These are phyloP conservation scores for Magallana angulata DNA, from an alignment of 1,140 invertebrate genomes.

Conservation along the genomic window DNA sequence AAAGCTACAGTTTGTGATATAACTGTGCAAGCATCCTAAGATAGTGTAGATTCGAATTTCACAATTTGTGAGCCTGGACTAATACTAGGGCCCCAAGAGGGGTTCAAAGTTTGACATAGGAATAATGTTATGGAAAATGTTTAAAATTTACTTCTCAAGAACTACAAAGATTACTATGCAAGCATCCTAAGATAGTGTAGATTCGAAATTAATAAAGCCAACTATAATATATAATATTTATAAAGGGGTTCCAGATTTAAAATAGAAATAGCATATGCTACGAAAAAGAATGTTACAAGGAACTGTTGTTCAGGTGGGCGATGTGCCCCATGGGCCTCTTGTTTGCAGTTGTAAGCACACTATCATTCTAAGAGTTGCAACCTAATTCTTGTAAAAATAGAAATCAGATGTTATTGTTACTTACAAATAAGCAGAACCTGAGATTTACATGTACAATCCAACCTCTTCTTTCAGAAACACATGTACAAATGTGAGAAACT, in stretches of 20 bases:
- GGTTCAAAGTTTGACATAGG: background rate
- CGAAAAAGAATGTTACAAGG: too few species aligned
- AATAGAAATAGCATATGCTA: too few species aligned
- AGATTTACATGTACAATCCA: too few species aligned
- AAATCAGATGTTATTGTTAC: background rate
- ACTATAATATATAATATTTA: too few species aligned
- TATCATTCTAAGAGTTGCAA: too few species aligned
- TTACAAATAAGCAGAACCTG: background rate
- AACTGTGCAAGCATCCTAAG: background rate
- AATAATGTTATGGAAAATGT: background rate
- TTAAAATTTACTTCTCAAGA: background rate
- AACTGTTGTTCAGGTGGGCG: background rate
- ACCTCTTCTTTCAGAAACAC: constrained; percentile 84
- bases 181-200: background rate
- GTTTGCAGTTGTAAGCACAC: background rate
- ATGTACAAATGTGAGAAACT: constrained; percentile 89
- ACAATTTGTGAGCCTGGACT: too few species aligned
- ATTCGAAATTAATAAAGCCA: too few species aligned
- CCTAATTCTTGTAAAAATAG: background rate
- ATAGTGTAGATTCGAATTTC: background rate
- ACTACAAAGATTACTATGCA: background rate
- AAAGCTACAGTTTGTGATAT: background rate
- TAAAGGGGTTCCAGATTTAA: too few species aligned
- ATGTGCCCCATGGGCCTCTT: background rate
- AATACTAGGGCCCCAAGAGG: too few species aligned